Evolutionary conservation across 2,113 vertebrate genomes (phyloP), one percentile per base, ranked within the genome.

Genomic region (Pangasianodon hypophthalmus): DNA sequence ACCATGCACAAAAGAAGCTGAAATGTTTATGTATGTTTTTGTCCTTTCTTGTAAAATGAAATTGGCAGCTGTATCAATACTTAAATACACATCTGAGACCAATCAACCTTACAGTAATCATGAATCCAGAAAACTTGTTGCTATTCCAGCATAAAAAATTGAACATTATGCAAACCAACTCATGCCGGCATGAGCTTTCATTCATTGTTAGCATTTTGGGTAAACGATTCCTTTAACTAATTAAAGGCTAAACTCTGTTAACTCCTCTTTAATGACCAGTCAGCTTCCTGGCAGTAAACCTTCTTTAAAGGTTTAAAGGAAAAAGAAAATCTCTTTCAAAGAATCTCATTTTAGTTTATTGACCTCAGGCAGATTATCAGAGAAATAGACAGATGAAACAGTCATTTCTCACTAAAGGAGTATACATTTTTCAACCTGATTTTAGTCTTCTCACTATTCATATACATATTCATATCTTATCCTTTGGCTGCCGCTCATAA

Each of bases 391-490:
- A 82, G 46, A 52, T 69, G 6, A 69, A 52, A 29, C 41, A 13
- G 41, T 19, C 41, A 50, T 88, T 91, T 88, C 71, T 92, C 58
- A 94, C 91, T 93, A 89, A 82, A n/a, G 60, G 44, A 16, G 6
- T 54, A 50, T 50, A 18, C 19, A 18, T 88, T 88, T 82, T 67
- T 48, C 48, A 82, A 69, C 54, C 77, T 16, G 37, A 81, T 91
- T 88, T 93, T 93, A 92, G 94, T 92, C 93, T 90, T 84, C 24
- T 69, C 87, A 90, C 75, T 86, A 86, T 84, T 87, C 50, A 67
- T 84, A 19, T 90, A 86, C 87, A 77, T 92, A 92, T 92, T 87
- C 88, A 84, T 52, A 89, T 86, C 87, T 54, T 37, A 37, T 87
- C 26, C 89, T 46, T 77, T 50, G 29, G 48, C 77, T 87, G 32